Base-by-base conservation (phyloP, 2,888 invertebrate species). In the Drosophila prolongata region DNA sequence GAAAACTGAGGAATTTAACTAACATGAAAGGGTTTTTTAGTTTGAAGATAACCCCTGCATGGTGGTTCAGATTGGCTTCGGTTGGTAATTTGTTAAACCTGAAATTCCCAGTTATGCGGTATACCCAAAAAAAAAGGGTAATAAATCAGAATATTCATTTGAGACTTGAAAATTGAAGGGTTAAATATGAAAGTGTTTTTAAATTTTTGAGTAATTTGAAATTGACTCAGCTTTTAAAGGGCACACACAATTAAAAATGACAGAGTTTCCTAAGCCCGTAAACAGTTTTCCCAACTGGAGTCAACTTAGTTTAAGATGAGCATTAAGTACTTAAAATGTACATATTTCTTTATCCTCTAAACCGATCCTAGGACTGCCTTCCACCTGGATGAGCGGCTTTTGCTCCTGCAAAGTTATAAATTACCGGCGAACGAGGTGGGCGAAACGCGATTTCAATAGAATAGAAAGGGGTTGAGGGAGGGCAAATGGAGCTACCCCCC, bases 331-430 rank as follows among this genome's bases (percentile, higher is more conserved):
- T 40, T 40, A 9, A 13, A 54, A 65, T 65, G 44, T 64, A 24
- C 64, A 64, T 54, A 64, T 46, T 65, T 46, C 11, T 6, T 40
- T 44, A 65, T 46, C 65, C 54, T 27, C 9, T 2, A 30, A 65
- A 16, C 10, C 24, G 14, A 64, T 46, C 53, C 53, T 34, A 38
- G 52, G 34, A 16, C 34, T n/a, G 6, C 16, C 44, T n/a, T 30
- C 24, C 61, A 60, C 37, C 43, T 43, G 37, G 27, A 24, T 19
- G 19, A 24, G 52, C 38, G 14, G 6, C 37, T 43, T n/a, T 24
- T 14, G 24, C 59, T 46, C 30, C 61, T 59, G 38, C 65, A 6
- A n/a, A 35, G 65, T 40, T 65, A 65, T 65, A 65, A 65, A 65
- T 65, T 65, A 40, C 44, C 54, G 1, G 5, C 10, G 9, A 40